A percentile compares a stretch with the other conserved stretches of the same genome.
Conservation (phyloP, 2,113 vertebrate species). For the Tetrao urogallus region DNA sequence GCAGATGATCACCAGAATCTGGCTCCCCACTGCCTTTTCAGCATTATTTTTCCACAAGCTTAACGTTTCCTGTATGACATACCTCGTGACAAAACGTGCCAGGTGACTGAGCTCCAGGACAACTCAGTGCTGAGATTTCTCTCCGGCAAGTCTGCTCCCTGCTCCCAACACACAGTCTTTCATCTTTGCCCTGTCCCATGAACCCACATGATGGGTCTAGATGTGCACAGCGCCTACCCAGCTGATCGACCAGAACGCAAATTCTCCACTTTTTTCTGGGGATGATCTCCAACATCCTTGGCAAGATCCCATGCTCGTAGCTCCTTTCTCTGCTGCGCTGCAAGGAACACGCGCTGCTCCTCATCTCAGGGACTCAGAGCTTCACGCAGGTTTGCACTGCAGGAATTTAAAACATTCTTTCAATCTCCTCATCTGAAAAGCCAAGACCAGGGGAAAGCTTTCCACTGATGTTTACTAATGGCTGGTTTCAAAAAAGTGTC, state of each 20-base stretch:
- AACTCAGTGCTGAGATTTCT: neutral
- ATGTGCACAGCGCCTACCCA: neutral
- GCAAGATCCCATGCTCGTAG: neutral
- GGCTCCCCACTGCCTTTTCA: neutral
- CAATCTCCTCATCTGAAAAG: neutral
- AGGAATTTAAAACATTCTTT: neutral
- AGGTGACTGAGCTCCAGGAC: neutral
- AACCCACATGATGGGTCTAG: accelerated
- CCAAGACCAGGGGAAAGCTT: neutral
- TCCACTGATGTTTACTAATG: neutral
- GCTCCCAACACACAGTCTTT: neutral
- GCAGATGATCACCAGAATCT: neutral
- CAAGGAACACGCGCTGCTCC: neutral
- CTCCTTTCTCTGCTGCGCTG: neutral
- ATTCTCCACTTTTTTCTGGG: neutral
- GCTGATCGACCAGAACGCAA: neutral
- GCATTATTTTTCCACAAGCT: neutral
- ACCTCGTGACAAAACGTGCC: neutral
- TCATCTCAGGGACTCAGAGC: neutral
- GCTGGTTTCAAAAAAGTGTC: neutral
- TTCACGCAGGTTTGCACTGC: neutral
- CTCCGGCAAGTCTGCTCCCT: neutral
- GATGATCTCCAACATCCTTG: neutral
- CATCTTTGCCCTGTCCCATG: neutral
- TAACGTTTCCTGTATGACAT: neutral